phyloP scores from a whole-genome alignment of 2,888 invertebrate species.

The Drosophila setosimentum region DNA sequence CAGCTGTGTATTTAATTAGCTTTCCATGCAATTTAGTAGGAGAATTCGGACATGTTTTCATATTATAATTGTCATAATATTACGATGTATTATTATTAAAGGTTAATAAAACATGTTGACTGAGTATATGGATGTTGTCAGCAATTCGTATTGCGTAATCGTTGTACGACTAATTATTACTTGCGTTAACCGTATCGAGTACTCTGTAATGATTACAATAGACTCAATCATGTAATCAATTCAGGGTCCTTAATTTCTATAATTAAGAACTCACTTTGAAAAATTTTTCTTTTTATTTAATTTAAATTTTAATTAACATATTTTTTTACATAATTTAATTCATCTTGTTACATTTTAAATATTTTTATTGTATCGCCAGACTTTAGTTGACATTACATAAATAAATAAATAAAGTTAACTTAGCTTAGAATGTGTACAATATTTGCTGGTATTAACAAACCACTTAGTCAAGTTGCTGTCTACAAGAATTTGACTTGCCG shows the following conservation, averaged over 20 bases:
- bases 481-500: neutral
- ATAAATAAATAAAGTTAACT: neutral
- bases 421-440: neutral
- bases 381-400: neutral
- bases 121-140: neutral
- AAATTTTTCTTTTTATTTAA: neutral
- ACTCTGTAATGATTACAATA: neutral
- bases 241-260: neutral
- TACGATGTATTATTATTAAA: neutral
- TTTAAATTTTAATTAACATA: neutral
- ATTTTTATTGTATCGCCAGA: too few species aligned
- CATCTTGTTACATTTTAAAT: too few species aligned
- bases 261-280: neutral
- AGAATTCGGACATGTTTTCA: neutral
- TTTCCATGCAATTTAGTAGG: neutral
- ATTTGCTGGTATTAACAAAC: neutral
- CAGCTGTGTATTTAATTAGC: neutral
- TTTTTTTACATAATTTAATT: too few species aligned
- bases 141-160: neutral
- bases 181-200: neutral
- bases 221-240: neutral
- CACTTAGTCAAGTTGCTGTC: conserved; percentile 7
- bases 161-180: neutral
- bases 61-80: neutral
- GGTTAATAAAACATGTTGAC: neutral